Evolutionary conservation across 2,797 vertebrate genomes (phyloP), one percentile per base, ranked within the genome.

Genomic region (Melanotaenia maccullochi): DNA sequence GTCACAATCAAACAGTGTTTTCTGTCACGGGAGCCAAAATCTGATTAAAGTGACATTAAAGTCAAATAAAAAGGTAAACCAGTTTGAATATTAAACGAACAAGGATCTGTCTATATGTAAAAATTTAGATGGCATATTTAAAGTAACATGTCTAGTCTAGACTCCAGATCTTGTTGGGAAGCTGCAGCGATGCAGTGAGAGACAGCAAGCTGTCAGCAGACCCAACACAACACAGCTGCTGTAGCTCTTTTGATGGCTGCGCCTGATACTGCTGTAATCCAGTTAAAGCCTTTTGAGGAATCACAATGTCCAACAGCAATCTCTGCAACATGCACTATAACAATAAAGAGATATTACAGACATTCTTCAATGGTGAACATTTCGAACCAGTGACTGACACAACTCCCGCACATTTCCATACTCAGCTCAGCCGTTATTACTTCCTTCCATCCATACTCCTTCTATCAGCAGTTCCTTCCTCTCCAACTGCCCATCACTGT

Each of bases 271-370:
- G 42, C 85, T 79, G 71, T 91, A 92, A 94, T 92, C 88, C 88
- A 77, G 83, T 93, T 93, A 90, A 83, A 90, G 84, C 86, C 84
- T 81, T 85, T 81, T 92, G 90, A 93, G 85, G 88, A 88, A 93
- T 93, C 79, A 82, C 89, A 85, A 73, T 76, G 85, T 89, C 92
- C 85, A 65, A 90, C 82, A 85, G 87, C 71, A 47, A 83, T 82
- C 85, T 81, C 76, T 52, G 84, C 84, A 54, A 90, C 90, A 88
- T 60, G 85, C 85, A 61, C 88, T 67, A 77, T 81, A 89, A 92
- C 90, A 90, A 91, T 93, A 92, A 92, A 86, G 84, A 81, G 83
- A 87, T 93, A 94, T 94, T 92, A 90, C 87, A 88, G 63, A 87
- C 83, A 92, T 93, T 85, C 71, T 84, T 93, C 90, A 91, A 74